These are phyloP conservation scores for Mus spicilegus DNA, from an alignment of 2,113 vertebrate genomes.

Conservation along the genomic window DNA sequence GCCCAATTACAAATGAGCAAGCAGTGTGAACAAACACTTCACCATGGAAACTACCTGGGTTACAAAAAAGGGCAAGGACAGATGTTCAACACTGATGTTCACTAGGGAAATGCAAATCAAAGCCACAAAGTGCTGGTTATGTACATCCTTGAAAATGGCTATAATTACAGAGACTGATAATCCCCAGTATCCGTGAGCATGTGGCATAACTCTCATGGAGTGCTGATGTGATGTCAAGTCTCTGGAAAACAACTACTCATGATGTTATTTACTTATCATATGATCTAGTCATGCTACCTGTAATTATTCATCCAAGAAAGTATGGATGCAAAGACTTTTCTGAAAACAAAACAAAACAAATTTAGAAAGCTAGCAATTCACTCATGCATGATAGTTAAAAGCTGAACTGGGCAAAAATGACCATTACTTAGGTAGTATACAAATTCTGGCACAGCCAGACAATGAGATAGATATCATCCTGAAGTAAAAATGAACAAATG, in stretches of 20 bases:
- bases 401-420: neutral
- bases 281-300: neutral
- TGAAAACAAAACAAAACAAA: neutral
- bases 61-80: neutral
- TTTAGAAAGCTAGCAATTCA: neutral
- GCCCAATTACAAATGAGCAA: neutral
- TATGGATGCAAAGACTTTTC: neutral
- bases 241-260: neutral
- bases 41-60: neutral
- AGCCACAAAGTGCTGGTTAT: neutral
- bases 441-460: neutral
- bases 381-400: conserved; percentile 28
- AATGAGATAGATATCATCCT: neutral
- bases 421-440: neutral
- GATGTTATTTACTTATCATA: neutral
- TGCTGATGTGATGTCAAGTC: neutral
- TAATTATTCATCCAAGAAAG: neutral
- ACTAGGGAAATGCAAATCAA: conserved; percentile 9
- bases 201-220: neutral
- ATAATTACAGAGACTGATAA: neutral
- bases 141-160: neutral
- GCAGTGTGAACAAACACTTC: neutral
- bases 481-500: neutral
- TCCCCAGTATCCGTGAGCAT: neutral
- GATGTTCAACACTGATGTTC: neutral